phyloP scores from a whole-genome alignment of 2,888 invertebrate species.

The Gryllus longicercus region DNA sequence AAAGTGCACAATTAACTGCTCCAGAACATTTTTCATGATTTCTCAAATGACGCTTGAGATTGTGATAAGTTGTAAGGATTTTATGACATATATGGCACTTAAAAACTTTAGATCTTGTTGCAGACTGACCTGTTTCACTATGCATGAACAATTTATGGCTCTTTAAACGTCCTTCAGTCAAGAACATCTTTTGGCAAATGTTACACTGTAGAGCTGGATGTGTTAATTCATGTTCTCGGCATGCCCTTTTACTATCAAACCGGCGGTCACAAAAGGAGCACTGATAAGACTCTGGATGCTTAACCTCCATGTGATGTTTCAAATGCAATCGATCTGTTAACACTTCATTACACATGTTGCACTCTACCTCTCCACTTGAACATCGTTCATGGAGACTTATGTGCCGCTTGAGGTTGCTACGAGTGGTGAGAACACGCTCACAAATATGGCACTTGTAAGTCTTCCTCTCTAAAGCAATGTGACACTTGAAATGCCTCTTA shows the following conservation, averaged over 20 bases:
- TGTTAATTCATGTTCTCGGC: constrained; percentile 30
- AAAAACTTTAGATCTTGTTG: constrained; percentile 28
- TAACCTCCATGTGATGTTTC: constrained; percentile 29
- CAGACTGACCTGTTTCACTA: neutral
- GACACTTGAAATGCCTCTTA: constrained; percentile 33
- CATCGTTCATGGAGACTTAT: constrained; percentile 32
- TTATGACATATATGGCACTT: constrained; percentile 33
- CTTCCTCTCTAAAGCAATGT: constrained; percentile 27
- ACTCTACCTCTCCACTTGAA: constrained; percentile 23
- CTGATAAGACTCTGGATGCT: constrained; percentile 26
- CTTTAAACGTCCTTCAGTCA: constrained; percentile 31
- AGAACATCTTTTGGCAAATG: constrained; percentile 30
- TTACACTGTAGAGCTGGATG: constrained; percentile 29
- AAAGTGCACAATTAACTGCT: constrained; percentile 27
- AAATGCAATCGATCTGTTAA: constrained; percentile 30
- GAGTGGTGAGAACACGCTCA: constrained; percentile 31
- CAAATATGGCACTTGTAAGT: constrained; percentile 34
- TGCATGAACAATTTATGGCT: constrained; percentile 32
- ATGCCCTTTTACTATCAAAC: constrained; percentile 26
- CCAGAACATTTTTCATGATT: constrained; percentile 31
- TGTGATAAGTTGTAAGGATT: constrained; percentile 29
- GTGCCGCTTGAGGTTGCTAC: constrained; percentile 35
- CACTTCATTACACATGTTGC: constrained; percentile 28
- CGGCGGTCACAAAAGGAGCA: constrained; percentile 27
- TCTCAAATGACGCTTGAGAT: constrained; percentile 31